Evolutionary conservation across 2,113 vertebrate genomes (phyloP), one percentile per base, ranked within the genome.

Genomic region (Euleptes europaea): DNA sequence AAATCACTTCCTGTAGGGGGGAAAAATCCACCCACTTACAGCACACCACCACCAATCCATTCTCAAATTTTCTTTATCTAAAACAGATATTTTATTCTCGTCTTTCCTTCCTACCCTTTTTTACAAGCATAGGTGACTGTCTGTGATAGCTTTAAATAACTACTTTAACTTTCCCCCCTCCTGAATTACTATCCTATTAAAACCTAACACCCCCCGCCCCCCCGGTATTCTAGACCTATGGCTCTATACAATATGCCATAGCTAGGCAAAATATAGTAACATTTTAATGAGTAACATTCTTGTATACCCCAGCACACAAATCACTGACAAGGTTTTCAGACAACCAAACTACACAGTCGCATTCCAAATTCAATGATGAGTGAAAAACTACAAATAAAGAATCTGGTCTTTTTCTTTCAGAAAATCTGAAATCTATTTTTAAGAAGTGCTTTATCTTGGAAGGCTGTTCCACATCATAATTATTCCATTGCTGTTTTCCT

Each of bases 1-100:
- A 98, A 98, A 99, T 98, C 98, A 98, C 98, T 99, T 99, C 98
- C 98, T 98, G 98, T 98, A 97, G 97, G 95, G 97, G 92, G 93
- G 95, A 92, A 89, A 31, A 81, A 97, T 96, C 95, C 97, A 98
- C 98, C 97, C 98, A 98, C 98, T 97, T 97, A 98, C 96, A 97
- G 97, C 97, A 97, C 96, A 96, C 96, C 95, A 97, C 96, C 97
- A 97, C 97, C 97, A 98, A 99, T 98, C 97, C 97, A 96, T 98
- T 98, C 96, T 97, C 96, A 97, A 97, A 98, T 97, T 97, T 96
- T 94, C 94, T 96, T 92, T 91, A 91, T 95, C 92, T 95, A 90
- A 93, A 96, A 96, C 84, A 96, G 96, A 97, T 96, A 96, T 95
- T 97, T 96, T 23, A 3, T 38, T 23, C 42, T 49, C 67, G 33